phyloP scores from a whole-genome alignment of 2,797 vertebrate species.

The Enteromius unitaeniatus region DNA sequence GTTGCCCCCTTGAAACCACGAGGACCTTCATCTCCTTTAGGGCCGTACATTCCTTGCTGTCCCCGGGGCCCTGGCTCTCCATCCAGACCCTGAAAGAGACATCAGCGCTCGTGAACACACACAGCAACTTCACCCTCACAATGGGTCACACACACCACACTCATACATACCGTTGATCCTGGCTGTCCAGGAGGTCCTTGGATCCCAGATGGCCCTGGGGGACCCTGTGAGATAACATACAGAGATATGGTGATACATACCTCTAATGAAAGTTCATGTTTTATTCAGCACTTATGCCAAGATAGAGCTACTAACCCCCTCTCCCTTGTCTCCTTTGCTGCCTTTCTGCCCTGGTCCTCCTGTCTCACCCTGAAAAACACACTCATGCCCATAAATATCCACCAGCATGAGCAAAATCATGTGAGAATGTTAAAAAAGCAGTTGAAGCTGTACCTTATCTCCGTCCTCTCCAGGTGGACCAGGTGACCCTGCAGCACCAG shows the following conservation, averaged over 20 bases:
- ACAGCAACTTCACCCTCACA: background rate
- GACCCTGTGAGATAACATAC: slow-evolving; percentile 79
- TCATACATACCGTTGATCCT: slow-evolving; percentile 79
- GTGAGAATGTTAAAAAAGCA: background rate
- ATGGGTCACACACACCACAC: background rate
- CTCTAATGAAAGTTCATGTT: background rate
- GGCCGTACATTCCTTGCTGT: slow-evolving; percentile 90
- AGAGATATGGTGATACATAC: background rate
- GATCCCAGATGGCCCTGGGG: slow-evolving; percentile 83
- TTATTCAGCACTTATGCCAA: slow-evolving; percentile 18
- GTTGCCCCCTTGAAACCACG: slow-evolving; percentile 83
- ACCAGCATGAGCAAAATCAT: background rate
- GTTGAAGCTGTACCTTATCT: slow-evolving; percentile 83
- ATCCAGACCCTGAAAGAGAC: slow-evolving; percentile 81
- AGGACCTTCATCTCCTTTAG: slow-evolving; percentile 90
- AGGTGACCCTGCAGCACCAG: slow-evolving; percentile 78
- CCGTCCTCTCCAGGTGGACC: slow-evolving; percentile 90
- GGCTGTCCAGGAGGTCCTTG: slow-evolving; percentile 87
- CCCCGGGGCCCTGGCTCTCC: slow-evolving; percentile 89
- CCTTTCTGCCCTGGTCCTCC: slow-evolving; percentile 91
- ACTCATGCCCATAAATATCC: slow-evolving; percentile 19
- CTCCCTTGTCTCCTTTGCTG: slow-evolving; percentile 92
- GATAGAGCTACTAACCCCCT: slow-evolving; percentile 79
- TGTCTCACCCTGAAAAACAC: slow-evolving; percentile 82
- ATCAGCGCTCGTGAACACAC: slow-evolving; percentile 9